Evolutionary conservation across 2,113 vertebrate species (phyloP).

Genomic region (Calidris pygmaea): DNA sequence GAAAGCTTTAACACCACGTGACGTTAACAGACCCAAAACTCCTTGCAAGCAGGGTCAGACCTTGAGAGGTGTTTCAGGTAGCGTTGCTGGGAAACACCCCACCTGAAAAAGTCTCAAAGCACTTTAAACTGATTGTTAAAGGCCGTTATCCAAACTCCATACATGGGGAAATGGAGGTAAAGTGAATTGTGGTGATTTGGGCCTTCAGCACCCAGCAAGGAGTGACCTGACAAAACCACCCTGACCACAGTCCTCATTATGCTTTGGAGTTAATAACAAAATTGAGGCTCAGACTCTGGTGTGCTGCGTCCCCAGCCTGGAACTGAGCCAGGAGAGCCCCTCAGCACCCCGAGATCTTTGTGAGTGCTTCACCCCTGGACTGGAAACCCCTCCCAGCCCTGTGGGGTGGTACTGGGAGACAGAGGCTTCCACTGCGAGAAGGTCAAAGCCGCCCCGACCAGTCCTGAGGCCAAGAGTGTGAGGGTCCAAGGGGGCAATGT

Average conservation of each 20-base stretch:
- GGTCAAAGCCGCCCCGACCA: background rate
- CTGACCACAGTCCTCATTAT: rapidly evolving
- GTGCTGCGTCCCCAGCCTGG: background rate
- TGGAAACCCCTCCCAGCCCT: background rate
- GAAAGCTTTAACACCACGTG: rapidly evolving
- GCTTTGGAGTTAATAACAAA: background rate
- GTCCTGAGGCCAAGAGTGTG: rapidly evolving
- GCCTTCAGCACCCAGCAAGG: rapidly evolving
- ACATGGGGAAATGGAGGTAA: rapidly evolving
- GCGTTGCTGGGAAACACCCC: background rate
- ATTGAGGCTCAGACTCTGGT: rapidly evolving
- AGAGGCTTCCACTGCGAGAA: background rate
- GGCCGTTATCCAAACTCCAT: background rate
- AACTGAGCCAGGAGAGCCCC: background rate
- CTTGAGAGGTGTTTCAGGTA: background rate
- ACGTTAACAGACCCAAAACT: background rate
- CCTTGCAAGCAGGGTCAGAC: background rate
- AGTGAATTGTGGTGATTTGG: background rate
- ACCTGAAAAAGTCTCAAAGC: background rate
- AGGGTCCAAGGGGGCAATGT: background rate
- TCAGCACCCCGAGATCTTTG: rapidly evolving
- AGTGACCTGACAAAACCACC: background rate
- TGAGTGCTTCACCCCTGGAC: rapidly evolving
- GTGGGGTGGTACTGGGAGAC: background rate
- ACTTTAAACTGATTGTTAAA: background rate